Evolutionary conservation across 2,888 invertebrate species (phyloP).

Genomic region (Endotricha flammealis): DNA sequence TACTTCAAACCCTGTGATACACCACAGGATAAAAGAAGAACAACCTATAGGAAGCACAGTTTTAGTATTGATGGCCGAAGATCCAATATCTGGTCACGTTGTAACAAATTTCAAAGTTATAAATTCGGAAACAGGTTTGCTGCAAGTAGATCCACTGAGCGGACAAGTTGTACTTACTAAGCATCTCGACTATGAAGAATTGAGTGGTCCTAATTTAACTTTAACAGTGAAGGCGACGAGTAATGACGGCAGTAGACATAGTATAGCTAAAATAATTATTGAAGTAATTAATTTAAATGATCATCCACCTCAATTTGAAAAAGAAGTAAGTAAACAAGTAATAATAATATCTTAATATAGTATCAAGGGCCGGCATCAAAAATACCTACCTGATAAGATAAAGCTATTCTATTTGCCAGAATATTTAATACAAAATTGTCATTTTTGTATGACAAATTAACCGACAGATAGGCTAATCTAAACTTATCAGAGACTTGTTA

Average conservation of each 20-base stretch:
- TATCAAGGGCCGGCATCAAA: too few species aligned
- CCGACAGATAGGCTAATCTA: too few species aligned
- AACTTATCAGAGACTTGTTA: too few species aligned
- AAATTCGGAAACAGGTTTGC: constrained; percentile 71
- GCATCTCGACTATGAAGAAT: constrained; percentile 86
- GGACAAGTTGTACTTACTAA: constrained; percentile 86
- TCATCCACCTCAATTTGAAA: constrained; percentile 84
- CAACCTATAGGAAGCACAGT: constrained; percentile 85
- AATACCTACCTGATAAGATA: too few species aligned
- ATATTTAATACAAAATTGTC: too few species aligned
- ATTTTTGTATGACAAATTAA: too few species aligned
- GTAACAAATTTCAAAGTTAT: constrained; percentile 80
- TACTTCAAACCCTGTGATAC: constrained; percentile 81
- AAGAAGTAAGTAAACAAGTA: constrained; percentile 78
- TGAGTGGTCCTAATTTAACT: constrained; percentile 78
- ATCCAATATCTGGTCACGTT: constrained; percentile 81
- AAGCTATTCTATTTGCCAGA: too few species aligned
- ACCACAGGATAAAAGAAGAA: constrained; percentile 85
- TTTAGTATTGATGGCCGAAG: constrained; percentile 83
- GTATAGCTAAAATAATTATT: constrained; percentile 82
- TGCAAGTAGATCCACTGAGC: constrained; percentile 80
- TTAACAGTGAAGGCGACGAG: constrained; percentile 78
- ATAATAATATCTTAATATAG: constrained; percentile 1
- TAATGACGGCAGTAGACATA: constrained; percentile 75
- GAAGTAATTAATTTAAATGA: constrained; percentile 88